Base-by-base conservation (phyloP, 2,113 vertebrate species). In the Coreoperca whiteheadi region DNA sequence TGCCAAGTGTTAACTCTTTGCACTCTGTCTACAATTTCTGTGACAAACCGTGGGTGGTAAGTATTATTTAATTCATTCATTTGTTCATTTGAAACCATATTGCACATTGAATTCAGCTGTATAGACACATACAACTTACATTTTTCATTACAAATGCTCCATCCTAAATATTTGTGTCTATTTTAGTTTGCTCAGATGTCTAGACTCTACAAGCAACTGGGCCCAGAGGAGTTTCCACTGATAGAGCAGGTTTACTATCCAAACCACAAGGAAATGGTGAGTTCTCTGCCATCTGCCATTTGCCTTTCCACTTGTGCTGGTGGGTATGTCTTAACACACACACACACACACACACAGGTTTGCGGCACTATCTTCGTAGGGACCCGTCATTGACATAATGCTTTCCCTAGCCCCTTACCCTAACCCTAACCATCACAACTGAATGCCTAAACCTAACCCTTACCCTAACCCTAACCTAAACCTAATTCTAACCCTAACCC, bases 21-120 rank as follows among this genome's bases (percentile, higher is more conserved):
- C 97, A 97, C 89, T 97, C 97, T 5, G 95, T 97, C 70, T 98
- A 98, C 94, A 98, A 97, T 93, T 98, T 98, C 93, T 98, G 97
- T 80, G 97, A 97, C 94, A 98, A 98, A 88, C 97, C 97, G 32
- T 98, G 97, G 97, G 96, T 98, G 96, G 97, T 97, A 90, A 96
- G 96, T 84, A 21, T 67, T 50, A 65, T 46, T 80, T 46, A 4
- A 57, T 37, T 4, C 1, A n/a, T 8, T 15, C 6, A 10, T 51
- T 2, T 1, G 10, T 43, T 77, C 10, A 25, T 68, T 50, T 50
- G 20, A 54, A 69, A 18, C 16, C 20, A 20, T 0, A 8, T 54
- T 37, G 9, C 28, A 63, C 8, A 18, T n/a, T 66, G 23, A 60
- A 25, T 67, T 48, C 1, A 41, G 20, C 70, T 30, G 1, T 20